Evolutionary conservation across 1,140 invertebrate species (phyloP).

Genomic region (Drosophila leontia): DNA sequence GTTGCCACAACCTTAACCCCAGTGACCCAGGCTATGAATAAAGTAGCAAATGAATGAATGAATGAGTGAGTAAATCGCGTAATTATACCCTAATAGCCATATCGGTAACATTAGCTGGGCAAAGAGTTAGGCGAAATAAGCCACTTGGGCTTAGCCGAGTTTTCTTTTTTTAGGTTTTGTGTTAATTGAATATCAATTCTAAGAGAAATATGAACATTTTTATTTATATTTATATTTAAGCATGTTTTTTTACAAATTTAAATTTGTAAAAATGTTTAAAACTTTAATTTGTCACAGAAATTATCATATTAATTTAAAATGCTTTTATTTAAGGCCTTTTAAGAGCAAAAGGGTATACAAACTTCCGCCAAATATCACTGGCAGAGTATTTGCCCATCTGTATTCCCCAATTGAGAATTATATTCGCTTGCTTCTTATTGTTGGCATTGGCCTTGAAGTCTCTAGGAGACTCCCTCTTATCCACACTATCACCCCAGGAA

Average conservation of each 20-base stretch:
- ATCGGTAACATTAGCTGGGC: not conserved
- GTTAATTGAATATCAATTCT: no score
- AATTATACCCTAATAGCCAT: slow-evolving; percentile 12
- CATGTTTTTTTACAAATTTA: no score
- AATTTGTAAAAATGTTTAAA: no score
- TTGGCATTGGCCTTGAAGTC: slow-evolving; percentile 67
- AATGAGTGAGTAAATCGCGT: slow-evolving; percentile 41
- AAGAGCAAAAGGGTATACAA: no score
- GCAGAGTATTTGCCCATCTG: slow-evolving; percentile 31
- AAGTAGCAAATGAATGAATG: slow-evolving; percentile 17
- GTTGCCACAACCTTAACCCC: slow-evolving; percentile 46
- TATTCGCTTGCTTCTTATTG: slow-evolving; percentile 37
- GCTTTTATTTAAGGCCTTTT: no score
- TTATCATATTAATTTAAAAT: no score
- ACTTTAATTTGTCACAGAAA: no score
- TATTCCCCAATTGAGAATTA: not conserved
- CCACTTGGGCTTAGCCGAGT: not conserved
- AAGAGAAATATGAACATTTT: no score
- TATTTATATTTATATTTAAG: no score
- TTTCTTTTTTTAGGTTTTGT: not conserved
- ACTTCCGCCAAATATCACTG: no score
- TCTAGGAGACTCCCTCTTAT: slow-evolving; percentile 1
- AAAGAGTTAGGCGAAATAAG: not conserved
- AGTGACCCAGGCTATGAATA: slow-evolving; percentile 42
- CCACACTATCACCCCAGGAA: not conserved